Evolutionary conservation across 2,888 invertebrate genomes (phyloP).

Genomic region (Sphecodes monilicornis): DNA sequence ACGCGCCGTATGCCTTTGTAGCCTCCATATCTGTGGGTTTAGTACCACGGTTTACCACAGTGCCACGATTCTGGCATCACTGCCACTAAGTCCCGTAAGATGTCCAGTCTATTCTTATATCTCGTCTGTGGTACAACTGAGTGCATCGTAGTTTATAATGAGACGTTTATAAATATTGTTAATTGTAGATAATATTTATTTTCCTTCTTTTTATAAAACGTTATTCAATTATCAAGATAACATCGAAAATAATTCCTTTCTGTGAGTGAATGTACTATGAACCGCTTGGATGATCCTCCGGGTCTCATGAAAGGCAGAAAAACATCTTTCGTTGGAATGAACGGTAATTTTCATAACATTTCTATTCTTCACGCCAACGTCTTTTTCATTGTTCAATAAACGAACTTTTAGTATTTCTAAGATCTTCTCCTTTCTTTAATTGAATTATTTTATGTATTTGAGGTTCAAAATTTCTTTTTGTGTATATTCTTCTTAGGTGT

Average conservation of each 20-base stretch:
- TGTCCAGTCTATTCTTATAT: no score
- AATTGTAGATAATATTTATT: background rate
- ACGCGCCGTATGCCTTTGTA: no score
- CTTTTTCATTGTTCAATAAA: background rate
- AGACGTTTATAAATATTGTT: background rate
- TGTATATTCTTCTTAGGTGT: background rate
- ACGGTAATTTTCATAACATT: conserved; percentile 70
- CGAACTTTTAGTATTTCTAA: background rate
- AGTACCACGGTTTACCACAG: no score
- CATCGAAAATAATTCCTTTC: conserved; percentile 33
- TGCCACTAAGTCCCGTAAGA: no score
- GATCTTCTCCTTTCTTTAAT: conserved; percentile 7
- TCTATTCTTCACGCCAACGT: background rate
- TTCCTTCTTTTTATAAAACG: conserved; percentile 6
- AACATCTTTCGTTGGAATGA: conserved; percentile 81
- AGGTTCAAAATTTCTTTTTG: background rate
- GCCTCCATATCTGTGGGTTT: no score
- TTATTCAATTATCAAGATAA: conserved; percentile 10
- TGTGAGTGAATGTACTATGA: conserved; percentile 77
- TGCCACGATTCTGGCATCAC: no score
- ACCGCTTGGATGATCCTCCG: conserved; percentile 80
- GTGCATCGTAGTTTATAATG: background rate
- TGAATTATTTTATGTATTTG: background rate
- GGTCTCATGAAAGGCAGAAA: conserved; percentile 80
- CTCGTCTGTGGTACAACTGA: no score